Evolutionary conservation across 2,113 vertebrate genomes (phyloP).

Genomic region (Prolemur simus): DNA sequence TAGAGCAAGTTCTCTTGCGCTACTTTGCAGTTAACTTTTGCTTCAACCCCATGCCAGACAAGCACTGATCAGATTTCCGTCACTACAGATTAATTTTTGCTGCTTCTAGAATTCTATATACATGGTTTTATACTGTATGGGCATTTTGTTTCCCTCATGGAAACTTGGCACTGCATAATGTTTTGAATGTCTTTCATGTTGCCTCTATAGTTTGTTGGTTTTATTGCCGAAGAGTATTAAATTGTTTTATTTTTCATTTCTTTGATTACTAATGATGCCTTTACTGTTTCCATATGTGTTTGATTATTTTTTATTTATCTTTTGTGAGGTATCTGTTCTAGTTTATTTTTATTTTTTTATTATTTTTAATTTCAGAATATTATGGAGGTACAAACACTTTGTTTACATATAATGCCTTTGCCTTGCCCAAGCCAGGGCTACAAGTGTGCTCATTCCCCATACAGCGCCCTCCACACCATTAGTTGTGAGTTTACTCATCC

Average conservation of each 20-base stretch:
- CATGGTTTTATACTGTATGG: too few relatives aligned
- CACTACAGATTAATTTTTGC: neutral
- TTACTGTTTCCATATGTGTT: neutral
- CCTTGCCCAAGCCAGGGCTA: too few relatives aligned
- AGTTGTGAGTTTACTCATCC: too few relatives aligned
- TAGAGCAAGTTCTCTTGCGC: neutral
- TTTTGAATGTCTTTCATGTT: neutral
- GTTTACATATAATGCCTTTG: too few relatives aligned
- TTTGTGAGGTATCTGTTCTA: neutral
- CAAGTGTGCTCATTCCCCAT: too few relatives aligned
- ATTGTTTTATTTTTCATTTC: neutral
- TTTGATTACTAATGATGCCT: neutral
- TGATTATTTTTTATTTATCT: neutral
- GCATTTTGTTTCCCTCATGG: neutral
- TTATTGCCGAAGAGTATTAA: neutral
- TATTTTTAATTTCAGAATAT: too few relatives aligned
- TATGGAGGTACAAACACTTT: too few relatives aligned
- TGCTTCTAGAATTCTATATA: neutral
- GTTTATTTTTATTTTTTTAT: too few relatives aligned
- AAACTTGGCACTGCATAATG: neutral
- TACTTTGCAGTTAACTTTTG: neutral
- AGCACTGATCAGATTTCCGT: neutral
- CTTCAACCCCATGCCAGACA: neutral
- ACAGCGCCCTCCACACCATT: too few relatives aligned
- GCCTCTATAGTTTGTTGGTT: neutral